A percentile compares a stretch with the other conserved stretches of the same genome.
These are phyloP conservation scores for Phyllostomus hastatus DNA, from an alignment of 2,113 vertebrate species.

Conservation along the genomic window DNA sequence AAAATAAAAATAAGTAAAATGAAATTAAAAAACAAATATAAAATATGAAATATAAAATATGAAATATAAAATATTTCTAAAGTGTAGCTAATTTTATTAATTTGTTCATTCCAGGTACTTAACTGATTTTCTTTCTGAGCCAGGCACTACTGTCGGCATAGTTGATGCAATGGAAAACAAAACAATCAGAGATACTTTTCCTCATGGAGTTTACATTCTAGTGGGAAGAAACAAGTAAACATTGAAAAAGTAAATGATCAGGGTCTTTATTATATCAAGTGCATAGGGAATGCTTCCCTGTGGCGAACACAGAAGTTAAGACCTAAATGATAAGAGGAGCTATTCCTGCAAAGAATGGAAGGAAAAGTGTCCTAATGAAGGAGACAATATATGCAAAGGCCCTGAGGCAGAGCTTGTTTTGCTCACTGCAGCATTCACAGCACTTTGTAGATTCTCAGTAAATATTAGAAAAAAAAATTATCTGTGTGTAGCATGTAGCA, in stretches of 20 bases:
- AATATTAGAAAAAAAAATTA: not conserved
- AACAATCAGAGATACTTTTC: not conserved
- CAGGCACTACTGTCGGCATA: not conserved
- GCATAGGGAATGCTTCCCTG: not conserved
- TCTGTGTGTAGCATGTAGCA: not conserved
- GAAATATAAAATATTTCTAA: not conserved
- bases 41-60: too few relatives aligned
- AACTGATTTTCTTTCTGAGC: not conserved
- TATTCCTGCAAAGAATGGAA: not conserved
- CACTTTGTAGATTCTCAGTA: not conserved
- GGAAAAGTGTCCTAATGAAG: not conserved
- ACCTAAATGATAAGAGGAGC: not conserved
- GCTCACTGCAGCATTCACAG: not conserved
- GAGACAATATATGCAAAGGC: not conserved
- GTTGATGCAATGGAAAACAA: not conserved
- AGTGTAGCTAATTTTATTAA: not conserved
- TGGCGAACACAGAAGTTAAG: not conserved
- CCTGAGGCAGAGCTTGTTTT: not conserved
- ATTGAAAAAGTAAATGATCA: not conserved
- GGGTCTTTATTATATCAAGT: not conserved
- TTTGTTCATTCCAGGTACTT: not conserved
- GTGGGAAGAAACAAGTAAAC: not conserved
- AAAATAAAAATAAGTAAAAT: not conserved
- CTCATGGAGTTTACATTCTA: not conserved
- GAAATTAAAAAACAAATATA: not conserved